Evolutionary conservation across 1,140 invertebrate species (phyloP).

Genomic region (Drosophila lacertosa): DNA sequence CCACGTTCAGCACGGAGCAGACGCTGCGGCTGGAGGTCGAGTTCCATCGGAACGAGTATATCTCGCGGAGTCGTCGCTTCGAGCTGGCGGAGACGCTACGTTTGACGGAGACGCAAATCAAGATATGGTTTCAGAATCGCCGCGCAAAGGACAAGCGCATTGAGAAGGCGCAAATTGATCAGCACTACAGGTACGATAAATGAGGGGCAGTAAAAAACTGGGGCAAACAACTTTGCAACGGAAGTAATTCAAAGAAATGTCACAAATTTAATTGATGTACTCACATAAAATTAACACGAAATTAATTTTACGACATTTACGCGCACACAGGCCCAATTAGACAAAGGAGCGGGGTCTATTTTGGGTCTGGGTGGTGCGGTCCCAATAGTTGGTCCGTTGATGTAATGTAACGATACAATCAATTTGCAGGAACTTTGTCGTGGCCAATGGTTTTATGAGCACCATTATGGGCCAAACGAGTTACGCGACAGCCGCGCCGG

Average conservation of each 20-base stretch:
- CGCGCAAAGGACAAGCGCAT: constrained; percentile 97
- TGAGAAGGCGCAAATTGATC: constrained; percentile 97
- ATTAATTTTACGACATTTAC: constrained; percentile 81
- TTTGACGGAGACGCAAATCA: constrained; percentile 96
- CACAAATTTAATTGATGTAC: constrained; percentile 75
- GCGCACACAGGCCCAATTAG: constrained; percentile 76
- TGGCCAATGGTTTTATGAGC: constrained; percentile 84
- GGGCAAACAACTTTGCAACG: constrained; percentile 52
- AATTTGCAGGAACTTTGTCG: constrained; percentile 84
- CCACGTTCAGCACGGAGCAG: constrained; percentile 97
- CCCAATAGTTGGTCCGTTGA: constrained; percentile 45
- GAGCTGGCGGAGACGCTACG: constrained; percentile 93
- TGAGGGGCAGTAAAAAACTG: background rate
- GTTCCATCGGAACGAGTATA: constrained; percentile 95
- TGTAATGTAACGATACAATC: constrained; percentile 61
- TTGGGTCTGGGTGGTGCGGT: background rate
- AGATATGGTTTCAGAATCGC: constrained; percentile 98
- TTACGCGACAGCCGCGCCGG: constrained; percentile 35
- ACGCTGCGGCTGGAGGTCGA: constrained; percentile 95
- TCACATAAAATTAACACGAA: constrained; percentile 83
- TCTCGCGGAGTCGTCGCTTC: constrained; percentile 92
- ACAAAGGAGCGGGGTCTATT: constrained; percentile 5
- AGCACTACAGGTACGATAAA: constrained; percentile 93
- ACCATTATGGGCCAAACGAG: constrained; percentile 76
- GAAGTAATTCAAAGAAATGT: constrained; percentile 78